These are phyloP conservation scores for Siniperca knerii DNA, from an alignment of 2,113 vertebrate species.

Conservation along the genomic window DNA sequence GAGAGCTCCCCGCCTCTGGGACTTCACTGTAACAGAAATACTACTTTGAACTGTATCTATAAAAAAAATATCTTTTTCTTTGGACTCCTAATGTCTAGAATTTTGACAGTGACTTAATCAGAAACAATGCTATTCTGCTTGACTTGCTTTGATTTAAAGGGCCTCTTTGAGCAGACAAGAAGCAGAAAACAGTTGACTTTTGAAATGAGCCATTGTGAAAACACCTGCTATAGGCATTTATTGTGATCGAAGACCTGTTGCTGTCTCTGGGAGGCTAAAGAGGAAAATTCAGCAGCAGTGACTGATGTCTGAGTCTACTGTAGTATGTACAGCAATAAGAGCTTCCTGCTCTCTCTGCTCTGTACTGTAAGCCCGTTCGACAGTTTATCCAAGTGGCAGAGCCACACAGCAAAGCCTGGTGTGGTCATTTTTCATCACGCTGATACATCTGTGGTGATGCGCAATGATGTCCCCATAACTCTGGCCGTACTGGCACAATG, in stretches of 20 bases:
- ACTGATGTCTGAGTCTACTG: slow-evolving; percentile 59
- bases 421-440: slow-evolving; percentile 70
- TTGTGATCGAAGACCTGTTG: slow-evolving; percentile 66
- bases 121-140: slow-evolving; percentile 33
- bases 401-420: slow-evolving; percentile 13
- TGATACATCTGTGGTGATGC: slow-evolving; percentile 77
- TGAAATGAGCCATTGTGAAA: slow-evolving; percentile 49
- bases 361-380: slow-evolving; percentile 30
- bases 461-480: slow-evolving; percentile 77
- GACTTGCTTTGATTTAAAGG: slow-evolving; percentile 54
- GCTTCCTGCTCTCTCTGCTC: neutral
- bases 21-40: slow-evolving; percentile 19
- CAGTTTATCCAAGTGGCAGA: slow-evolving; percentile 63
- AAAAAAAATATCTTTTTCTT: slow-evolving; percentile 13
- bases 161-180: slow-evolving; percentile 17
- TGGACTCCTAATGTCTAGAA: slow-evolving; percentile 9
- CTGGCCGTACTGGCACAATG: slow-evolving; percentile 62
- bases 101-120: slow-evolving; percentile 47
- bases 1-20: slow-evolving; percentile 6
- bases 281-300: slow-evolving; percentile 26
- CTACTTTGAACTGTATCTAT: slow-evolving; percentile 20
- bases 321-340: slow-evolving; percentile 40
- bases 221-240: slow-evolving; percentile 49
- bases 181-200: slow-evolving; percentile 36
- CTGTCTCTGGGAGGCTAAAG: slow-evolving; percentile 21